phyloP scores from a whole-genome alignment of 2,113 vertebrate species.

The Toxotes chatareus region DNA sequence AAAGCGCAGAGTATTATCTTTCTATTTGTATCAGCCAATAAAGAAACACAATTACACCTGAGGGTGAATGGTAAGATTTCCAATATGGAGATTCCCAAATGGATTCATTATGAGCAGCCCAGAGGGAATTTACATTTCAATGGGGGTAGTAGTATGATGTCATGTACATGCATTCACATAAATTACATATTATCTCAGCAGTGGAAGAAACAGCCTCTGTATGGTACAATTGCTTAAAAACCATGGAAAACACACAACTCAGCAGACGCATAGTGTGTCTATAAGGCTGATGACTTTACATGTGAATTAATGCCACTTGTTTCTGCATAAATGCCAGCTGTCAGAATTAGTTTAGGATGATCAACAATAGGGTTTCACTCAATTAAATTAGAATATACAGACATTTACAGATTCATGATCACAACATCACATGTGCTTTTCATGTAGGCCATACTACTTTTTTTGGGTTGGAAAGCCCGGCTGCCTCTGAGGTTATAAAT shows the following conservation, averaged over 20 bases:
- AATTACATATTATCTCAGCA: constrained; percentile 57
- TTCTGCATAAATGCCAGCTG: neutral
- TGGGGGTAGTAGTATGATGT: constrained; percentile 11
- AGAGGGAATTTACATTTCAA: constrained; percentile 67
- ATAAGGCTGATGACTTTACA: neutral
- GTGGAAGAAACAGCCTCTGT: constrained; percentile 28
- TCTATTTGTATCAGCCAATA: constrained; percentile 23
- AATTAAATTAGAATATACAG: neutral
- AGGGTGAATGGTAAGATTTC: constrained; percentile 37
- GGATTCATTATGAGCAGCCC: constrained; percentile 59
- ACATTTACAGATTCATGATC: neutral
- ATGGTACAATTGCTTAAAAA: constrained; percentile 38
- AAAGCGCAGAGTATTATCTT: constrained; percentile 5
- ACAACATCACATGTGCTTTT: constrained; percentile 17
- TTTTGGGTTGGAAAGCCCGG: constrained; percentile 7
- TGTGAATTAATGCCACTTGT: neutral
- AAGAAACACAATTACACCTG: constrained; percentile 43
- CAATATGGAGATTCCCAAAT: constrained; percentile 62
- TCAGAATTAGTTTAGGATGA: neutral
- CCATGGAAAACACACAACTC: constrained; percentile 20
- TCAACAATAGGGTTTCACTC: neutral
- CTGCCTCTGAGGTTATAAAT: constrained; percentile 19
- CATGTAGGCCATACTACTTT: neutral
- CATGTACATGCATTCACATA: constrained; percentile 48
- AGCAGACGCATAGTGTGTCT: fast-evolving